Conservation (phyloP, 2,888 invertebrate species). For the Scelioninae gen. 1 region DNA sequence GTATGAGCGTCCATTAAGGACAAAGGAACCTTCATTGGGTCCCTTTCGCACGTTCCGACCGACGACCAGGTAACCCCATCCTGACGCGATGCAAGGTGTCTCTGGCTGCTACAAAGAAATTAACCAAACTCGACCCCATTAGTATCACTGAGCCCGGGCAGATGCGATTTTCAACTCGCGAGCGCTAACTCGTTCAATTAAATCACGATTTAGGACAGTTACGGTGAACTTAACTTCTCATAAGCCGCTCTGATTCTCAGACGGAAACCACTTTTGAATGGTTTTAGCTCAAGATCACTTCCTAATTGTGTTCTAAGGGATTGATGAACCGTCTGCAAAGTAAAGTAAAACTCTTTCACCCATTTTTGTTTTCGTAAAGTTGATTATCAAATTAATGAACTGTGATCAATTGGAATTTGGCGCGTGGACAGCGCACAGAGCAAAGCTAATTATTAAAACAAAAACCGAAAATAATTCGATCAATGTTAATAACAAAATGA, state of each 20-base stretch:
- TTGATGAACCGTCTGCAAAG: slow-evolving; percentile 33
- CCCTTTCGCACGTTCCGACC: slow-evolving; percentile 66
- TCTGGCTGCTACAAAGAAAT: slow-evolving; percentile 76
- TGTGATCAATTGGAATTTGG: not conserved
- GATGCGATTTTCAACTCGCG: slow-evolving; percentile 52
- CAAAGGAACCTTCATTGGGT: slow-evolving; percentile 68
- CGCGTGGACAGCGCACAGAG: not conserved
- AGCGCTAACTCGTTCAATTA: slow-evolving; percentile 54
- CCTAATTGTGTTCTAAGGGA: slow-evolving; percentile 19
- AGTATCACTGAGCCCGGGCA: slow-evolving; percentile 43
- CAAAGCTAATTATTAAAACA: not conserved
- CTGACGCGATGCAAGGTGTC: slow-evolving; percentile 75
- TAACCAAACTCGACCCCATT: slow-evolving; percentile 71
- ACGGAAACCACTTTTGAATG: slow-evolving; percentile 29
- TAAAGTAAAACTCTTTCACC: slow-evolving; percentile 6
- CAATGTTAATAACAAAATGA: too few species aligned
- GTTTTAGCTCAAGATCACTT: slow-evolving; percentile 13
- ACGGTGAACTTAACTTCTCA: slow-evolving; percentile 29
- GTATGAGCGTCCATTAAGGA: slow-evolving; percentile 82
- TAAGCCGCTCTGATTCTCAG: slow-evolving; percentile 46
- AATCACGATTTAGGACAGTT: slow-evolving; percentile 56
- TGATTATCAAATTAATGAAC: slow-evolving; percentile 24
- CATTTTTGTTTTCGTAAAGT: not conserved
- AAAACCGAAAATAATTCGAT: too few species aligned
- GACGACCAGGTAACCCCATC: slow-evolving; percentile 76